Conservation (phyloP, 2,888 invertebrate species). For the Tromatobia lineatoria region DNA sequence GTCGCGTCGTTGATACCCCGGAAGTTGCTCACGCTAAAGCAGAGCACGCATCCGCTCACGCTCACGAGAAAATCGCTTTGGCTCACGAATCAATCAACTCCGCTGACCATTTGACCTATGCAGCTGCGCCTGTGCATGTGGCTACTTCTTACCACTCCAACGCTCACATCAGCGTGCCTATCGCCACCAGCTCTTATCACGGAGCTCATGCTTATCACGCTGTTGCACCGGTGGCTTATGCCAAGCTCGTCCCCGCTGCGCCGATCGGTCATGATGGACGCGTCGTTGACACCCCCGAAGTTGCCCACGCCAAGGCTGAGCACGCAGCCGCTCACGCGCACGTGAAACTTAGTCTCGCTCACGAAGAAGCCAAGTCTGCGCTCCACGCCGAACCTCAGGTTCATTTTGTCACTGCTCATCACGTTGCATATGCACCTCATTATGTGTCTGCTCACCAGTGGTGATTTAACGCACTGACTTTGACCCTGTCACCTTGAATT, state of each 20-base stretch:
- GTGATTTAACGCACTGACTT: background rate
- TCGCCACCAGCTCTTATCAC: slow-evolving; percentile 40
- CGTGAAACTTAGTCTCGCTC: slow-evolving; percentile 73
- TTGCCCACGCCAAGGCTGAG: slow-evolving; percentile 75
- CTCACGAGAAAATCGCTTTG: slow-evolving; percentile 70
- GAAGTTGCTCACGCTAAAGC: slow-evolving; percentile 76
- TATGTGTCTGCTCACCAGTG: slow-evolving; percentile 41
- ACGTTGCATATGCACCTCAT: slow-evolving; percentile 47
- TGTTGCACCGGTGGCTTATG: slow-evolving; percentile 61
- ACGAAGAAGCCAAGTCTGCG: slow-evolving; percentile 58
- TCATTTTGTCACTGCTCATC: slow-evolving; percentile 69
- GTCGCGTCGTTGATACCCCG: slow-evolving; percentile 75
- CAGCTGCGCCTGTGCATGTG: slow-evolving; percentile 42
- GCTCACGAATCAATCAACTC: slow-evolving; percentile 63
- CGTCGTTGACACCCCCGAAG: slow-evolving; percentile 76
- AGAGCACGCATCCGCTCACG: slow-evolving; percentile 76
- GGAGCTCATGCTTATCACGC: slow-evolving; percentile 60
- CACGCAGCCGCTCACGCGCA: slow-evolving; percentile 76
- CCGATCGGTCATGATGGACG: slow-evolving; percentile 75
- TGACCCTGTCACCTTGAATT: slow-evolving; percentile 20
- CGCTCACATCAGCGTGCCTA: slow-evolving; percentile 28
- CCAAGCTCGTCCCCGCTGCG: slow-evolving; percentile 66
- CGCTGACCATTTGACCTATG: slow-evolving; percentile 40
- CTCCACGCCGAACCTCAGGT: slow-evolving; percentile 38
- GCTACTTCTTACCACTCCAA: slow-evolving; percentile 39